Evolutionary conservation across 2,888 invertebrate species (phyloP), one percentile per base, ranked within the genome.

Genomic region (Melikaiella ostensackeni): DNA sequence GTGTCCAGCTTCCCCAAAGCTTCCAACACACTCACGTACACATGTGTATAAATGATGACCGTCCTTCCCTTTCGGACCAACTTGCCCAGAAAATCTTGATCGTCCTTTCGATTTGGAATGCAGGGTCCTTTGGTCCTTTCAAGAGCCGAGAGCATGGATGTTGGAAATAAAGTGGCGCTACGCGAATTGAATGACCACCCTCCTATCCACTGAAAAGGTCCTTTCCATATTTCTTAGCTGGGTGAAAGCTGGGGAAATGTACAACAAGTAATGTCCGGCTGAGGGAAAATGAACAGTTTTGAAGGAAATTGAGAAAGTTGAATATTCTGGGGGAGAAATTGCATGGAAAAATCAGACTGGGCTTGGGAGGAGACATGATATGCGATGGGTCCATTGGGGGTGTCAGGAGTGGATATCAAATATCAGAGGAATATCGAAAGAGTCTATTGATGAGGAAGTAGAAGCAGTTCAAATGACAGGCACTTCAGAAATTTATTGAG

Each of bases 391-490:
- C 38, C 50, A 50, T 70, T 55, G 50, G 30, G 11, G 30, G 50
- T 50, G 50, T 30, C 5, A 11, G 19, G n/a, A 46, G 42, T 50
- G 30, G 50, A 46, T 70, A 70, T 70, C 70, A 70, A 70, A 70
- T 70, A 70, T 70, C 70, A 70, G 70, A 50, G 30, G n/a, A 70
- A 70, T 55, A 55, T 55, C 55, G 55, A 55, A 55, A 21, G 70
- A 50, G 50, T 55, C 70, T 30, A 70, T 70, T 70, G 70, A 70
- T 70, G 70, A 70, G 70, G 33, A 70, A 70, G 70, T 50, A 21
- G 70, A 70, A 70, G 66, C 46, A 27, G 27, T 33, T 50, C 30
- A 50, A 21, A 70, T 70, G 70, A 70, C 70, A 70, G 50, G 13
- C 70, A 21, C 50, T 70, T 33, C 13, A 19, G n/a, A 33, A 70